Conservation (phyloP, 2,888 invertebrate species). For the Saturnia pavonia region DNA sequence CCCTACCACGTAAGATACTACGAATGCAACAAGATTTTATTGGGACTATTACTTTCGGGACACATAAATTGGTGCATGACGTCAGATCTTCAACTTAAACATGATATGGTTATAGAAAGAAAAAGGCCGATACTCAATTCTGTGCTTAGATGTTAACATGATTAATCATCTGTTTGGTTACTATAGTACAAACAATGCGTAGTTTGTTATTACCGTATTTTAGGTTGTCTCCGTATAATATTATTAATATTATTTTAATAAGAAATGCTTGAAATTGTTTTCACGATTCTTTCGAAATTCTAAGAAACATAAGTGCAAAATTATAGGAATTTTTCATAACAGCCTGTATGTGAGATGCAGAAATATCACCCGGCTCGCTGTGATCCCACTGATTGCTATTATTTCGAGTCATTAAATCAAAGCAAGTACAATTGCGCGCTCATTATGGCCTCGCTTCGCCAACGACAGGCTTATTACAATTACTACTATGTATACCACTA, state of each 20-base stretch:
- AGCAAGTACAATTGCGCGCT: conserved; percentile 64
- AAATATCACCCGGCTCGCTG: conserved; percentile 44
- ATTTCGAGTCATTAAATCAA: conserved; percentile 77
- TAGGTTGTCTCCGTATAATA: neutral
- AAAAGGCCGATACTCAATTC: no score
- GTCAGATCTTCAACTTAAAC: no score
- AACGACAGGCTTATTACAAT: conserved; percentile 18
- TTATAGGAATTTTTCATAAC: conserved; percentile 22
- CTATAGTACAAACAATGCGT: neutral
- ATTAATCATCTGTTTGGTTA: no score
- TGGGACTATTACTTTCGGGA: no score
- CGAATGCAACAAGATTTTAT: no score
- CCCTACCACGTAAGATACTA: no score
- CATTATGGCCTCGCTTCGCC: conserved; percentile 54
- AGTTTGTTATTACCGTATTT: neutral
- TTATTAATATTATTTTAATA: neutral
- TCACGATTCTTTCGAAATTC: neutral
- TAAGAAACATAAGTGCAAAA: neutral
- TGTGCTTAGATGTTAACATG: no score
- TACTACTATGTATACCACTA: neutral
- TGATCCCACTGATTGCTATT: conserved; percentile 70
- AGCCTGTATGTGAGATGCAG: conserved; percentile 41
- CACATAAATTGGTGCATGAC: no score
- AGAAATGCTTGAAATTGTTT: neutral
- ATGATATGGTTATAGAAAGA: no score